Percentiles rank a stretch among this genome's conserved stretches.
phyloP scores from a whole-genome alignment of 2,888 invertebrate genomes.

The Tachina lurida region DNA sequence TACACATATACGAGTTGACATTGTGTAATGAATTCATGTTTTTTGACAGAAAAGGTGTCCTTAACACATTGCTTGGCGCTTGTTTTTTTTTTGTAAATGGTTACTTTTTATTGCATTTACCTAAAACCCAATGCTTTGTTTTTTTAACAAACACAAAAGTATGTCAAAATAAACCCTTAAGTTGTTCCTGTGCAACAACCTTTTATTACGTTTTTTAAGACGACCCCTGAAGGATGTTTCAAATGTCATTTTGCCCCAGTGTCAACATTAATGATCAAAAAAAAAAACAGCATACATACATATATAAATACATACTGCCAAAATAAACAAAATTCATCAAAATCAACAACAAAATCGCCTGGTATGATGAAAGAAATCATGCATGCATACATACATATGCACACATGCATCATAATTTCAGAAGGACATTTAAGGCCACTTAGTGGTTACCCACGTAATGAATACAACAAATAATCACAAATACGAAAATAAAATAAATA shows the following conservation, averaged over 20 bases:
- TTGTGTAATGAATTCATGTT: background rate
- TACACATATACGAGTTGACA: background rate
- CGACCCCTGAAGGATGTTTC: constrained; percentile 30
- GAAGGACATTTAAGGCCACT: constrained; percentile 55
- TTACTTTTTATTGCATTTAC: background rate
- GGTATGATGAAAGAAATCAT: constrained; percentile 15
- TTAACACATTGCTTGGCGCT: background rate
- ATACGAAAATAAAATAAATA: constrained; percentile 27
- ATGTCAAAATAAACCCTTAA: constrained; percentile 41
- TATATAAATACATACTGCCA: background rate
- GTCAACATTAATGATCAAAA: constrained; percentile 58
- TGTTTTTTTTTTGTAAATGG: constrained; percentile 4
- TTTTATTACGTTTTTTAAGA: constrained; percentile 28
- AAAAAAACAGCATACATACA: constrained; percentile 52
- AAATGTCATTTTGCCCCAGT: constrained; percentile 58
- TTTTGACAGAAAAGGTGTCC: background rate
- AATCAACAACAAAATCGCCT: constrained; percentile 69
- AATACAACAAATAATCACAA: constrained; percentile 32
- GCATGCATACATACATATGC: background rate
- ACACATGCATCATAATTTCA: constrained; percentile 1
- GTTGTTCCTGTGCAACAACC: constrained; percentile 42
- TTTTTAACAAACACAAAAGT: constrained; percentile 18
- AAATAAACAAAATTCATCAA: constrained; percentile 73
- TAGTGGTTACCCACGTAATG: constrained; percentile 30
- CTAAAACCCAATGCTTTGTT: background rate